A percentile compares a stretch with the other conserved stretches of the same genome.
These are phyloP conservation scores for Therioaphis trifolii DNA, from an alignment of 2,888 invertebrate species.

Conservation along the genomic window DNA sequence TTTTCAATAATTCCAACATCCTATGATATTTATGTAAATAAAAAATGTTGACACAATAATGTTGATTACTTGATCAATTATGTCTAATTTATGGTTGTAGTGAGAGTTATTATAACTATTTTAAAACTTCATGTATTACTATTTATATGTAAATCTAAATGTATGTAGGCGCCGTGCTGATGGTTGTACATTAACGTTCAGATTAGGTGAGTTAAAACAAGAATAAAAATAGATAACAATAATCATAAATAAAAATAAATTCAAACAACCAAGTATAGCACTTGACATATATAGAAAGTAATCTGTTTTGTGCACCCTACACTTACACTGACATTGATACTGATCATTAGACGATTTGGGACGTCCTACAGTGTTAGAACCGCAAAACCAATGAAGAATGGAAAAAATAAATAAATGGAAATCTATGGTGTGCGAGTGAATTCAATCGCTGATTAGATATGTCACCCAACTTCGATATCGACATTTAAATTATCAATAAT, in stretches of 20 bases:
- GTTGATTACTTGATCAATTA: constrained; percentile 9
- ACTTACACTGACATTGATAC: not conserved
- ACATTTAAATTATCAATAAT: constrained; percentile 33
- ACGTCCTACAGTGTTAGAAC: constrained; percentile 42
- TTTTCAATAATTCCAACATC: no score
- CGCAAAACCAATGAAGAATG: constrained; percentile 53
- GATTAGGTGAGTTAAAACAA: not conserved
- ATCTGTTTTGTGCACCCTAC: constrained; percentile 16
- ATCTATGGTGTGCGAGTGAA: constrained; percentile 36
- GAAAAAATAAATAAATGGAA: constrained; percentile 35
- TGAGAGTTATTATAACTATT: constrained; percentile 20
- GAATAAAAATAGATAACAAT: constrained; percentile 24
- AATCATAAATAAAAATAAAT: constrained; percentile 44
- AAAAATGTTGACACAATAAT: not conserved
- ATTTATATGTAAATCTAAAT: constrained; percentile 45
- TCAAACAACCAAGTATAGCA: constrained; percentile 11
- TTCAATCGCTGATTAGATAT: constrained; percentile 48
- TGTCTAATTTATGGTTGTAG: not conserved
- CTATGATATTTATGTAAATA: no score
- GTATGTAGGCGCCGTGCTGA: constrained; percentile 28
- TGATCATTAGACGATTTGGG: constrained; percentile 22
- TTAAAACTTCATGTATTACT: not conserved
- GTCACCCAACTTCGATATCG: constrained; percentile 51
- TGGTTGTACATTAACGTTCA: constrained; percentile 11
- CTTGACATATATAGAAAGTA: constrained; percentile 49